These are phyloP conservation scores for Drosophila melanica DNA, from an alignment of 1,140 invertebrate genomes.

Conservation along the genomic window DNA sequence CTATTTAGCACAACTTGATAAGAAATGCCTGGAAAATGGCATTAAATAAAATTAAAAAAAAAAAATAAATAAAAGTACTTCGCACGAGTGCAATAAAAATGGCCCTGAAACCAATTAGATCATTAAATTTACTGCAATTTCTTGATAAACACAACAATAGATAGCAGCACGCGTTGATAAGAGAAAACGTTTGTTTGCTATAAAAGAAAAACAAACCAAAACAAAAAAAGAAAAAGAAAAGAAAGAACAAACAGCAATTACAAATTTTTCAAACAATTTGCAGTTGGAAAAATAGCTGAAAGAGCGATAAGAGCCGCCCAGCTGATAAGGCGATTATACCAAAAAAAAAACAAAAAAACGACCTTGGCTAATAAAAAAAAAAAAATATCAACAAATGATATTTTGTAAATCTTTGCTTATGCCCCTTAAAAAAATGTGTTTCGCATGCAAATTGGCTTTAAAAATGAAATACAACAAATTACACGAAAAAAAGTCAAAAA, in stretches of 20 bases:
- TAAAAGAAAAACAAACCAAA: background rate
- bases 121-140: slow-evolving; percentile 24
- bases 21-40: background rate
- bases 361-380: slow-evolving; percentile 48
- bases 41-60: background rate
- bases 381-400: slow-evolving; percentile 34
- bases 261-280: background rate
- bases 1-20: background rate
- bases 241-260: background rate
- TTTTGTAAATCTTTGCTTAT: slow-evolving; percentile 26
- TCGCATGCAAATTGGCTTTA: slow-evolving; percentile 35
- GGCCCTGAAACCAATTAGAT: slow-evolving; percentile 4
- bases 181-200: background rate
- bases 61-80: background rate
- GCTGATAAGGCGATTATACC: slow-evolving; percentile 25
- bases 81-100: slow-evolving; percentile 18
- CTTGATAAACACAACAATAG: slow-evolving; percentile 21
- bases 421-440: slow-evolving; percentile 24
- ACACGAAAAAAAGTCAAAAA: background rate
- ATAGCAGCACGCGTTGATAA: slow-evolving; percentile 13
- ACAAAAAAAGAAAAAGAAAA: background rate
- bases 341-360: too few relatives aligned
- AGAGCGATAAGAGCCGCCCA: slow-evolving; percentile 12
- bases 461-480: slow-evolving; percentile 21
- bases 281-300: background rate